phyloP scores from a whole-genome alignment of 2,888 invertebrate genomes.

The Thera obeliscata region DNA sequence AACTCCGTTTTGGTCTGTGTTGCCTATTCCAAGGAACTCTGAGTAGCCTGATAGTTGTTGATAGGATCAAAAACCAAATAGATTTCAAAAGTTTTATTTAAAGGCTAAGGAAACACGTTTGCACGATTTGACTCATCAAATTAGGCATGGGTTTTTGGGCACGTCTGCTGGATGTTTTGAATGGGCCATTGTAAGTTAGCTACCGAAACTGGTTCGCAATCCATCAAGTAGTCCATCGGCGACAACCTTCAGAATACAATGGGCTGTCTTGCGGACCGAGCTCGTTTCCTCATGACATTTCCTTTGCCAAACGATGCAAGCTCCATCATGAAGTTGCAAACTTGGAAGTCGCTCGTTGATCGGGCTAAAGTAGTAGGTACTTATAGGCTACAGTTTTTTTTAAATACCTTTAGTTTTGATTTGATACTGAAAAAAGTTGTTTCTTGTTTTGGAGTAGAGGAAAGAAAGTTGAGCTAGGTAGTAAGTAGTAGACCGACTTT shows the following conservation, averaged over 20 bases:
- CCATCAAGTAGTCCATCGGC: slow-evolving; percentile 46
- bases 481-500: too few relatives aligned
- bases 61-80: too few relatives aligned
- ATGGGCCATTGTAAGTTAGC: slow-evolving; percentile 36
- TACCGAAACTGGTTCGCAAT: slow-evolving; percentile 37
- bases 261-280: slow-evolving; percentile 51
- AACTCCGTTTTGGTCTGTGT: too few relatives aligned
- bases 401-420: too few relatives aligned
- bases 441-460: too few relatives aligned
- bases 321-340: slow-evolving; percentile 11
- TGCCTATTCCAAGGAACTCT: too few relatives aligned
- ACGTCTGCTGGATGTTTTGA: slow-evolving; percentile 30
- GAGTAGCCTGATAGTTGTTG: too few relatives aligned
- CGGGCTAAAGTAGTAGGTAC: background rate
- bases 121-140: slow-evolving; percentile 22
- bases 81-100: background rate
- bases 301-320: slow-evolving; percentile 50
- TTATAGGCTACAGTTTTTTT: too few relatives aligned
- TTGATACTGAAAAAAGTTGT: too few relatives aligned
- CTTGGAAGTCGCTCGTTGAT: background rate
- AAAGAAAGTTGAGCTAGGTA: too few relatives aligned
- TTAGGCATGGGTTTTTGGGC: slow-evolving; percentile 23
- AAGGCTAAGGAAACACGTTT: slow-evolving; percentile 2
- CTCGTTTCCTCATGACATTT: slow-evolving; percentile 61
- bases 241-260: slow-evolving; percentile 58